These are phyloP conservation scores for Ceratotherium simum DNA, from an alignment of 2,113 vertebrate genomes.

Conservation along the genomic window DNA sequence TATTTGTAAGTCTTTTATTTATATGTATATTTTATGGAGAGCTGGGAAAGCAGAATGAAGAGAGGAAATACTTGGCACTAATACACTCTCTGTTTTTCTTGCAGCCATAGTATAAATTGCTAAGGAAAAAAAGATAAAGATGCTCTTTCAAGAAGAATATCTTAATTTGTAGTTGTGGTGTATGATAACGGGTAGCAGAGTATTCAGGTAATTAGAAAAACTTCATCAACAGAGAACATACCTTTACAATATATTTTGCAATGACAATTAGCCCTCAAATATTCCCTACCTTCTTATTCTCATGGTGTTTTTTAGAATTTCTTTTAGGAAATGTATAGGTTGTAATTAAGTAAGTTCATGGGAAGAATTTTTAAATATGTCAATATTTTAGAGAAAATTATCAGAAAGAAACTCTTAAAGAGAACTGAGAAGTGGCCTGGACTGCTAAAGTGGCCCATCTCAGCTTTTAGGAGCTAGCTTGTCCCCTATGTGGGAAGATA, in stretches of 20 bases:
- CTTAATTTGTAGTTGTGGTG: not conserved
- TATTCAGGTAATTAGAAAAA: constrained; percentile 1
- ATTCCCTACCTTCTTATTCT: not conserved
- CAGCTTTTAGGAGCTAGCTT: not conserved
- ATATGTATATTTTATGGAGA: constrained; percentile 41
- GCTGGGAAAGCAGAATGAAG: constrained; percentile 2
- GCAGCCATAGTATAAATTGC: not conserved
- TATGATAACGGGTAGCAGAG: not conserved
- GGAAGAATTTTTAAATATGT: not conserved
- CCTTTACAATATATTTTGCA: not conserved
- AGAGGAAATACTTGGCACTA: not conserved
- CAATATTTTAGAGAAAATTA: constrained; percentile 8
- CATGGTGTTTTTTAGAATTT: not conserved
- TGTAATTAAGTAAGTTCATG: not conserved
- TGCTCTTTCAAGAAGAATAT: not conserved
- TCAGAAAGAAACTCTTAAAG: not conserved
- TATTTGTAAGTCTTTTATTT: constrained; percentile 55
- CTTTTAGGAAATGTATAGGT: not conserved
- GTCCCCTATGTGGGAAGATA: not conserved
- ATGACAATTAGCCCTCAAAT: not conserved
- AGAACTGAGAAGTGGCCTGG: not conserved
- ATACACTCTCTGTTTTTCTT: not conserved
- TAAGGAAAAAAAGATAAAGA: constrained; percentile 22
- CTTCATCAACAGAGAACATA: not conserved
- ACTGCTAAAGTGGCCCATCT: not conserved